Evolutionary conservation across 2,113 vertebrate species (phyloP), one percentile per base, ranked within the genome.

Genomic region (Hippoglossus stenolepis): DNA sequence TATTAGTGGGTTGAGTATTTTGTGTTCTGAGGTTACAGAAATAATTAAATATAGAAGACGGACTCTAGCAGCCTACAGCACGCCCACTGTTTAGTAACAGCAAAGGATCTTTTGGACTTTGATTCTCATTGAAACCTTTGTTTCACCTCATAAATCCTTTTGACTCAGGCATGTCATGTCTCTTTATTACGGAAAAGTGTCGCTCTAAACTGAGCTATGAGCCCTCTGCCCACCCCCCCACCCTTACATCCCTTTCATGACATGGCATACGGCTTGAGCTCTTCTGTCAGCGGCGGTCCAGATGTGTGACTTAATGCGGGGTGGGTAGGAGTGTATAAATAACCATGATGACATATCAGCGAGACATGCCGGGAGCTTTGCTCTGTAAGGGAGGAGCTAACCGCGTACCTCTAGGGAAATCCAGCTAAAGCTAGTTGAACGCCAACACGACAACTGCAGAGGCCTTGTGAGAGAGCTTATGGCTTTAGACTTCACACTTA

Each of bases 401-500:
- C 77, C 26, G 74, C 67, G 76, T 58, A 64, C 75, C 84, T 71
- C 74, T 11, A 61, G 54, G 71, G 83, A 77, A 85, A 75, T 75
- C 51, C 51, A 64, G 74, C 64, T 28, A 72, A 73, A 85, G 78
- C 82, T 69, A 75, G 81, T 85, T 90, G 85, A 84, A 89, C 72
- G 26, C 83, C 85, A 74, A 54, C 70, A 31, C 47, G 70, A 91
- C 92, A 92, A 91, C 88, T 90, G 85, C 80, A 69, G 82, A 71
- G 85, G 70, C 83, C 90, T 82, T 78, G 87, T 87, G 89, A 89
- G 81, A 79, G 82, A 83, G 78, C 86, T 89, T 84, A 88, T 20
- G 63, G 58, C 65, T 84, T 85, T 62, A 79, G 73, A 85, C 85
- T 90, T 90, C 84, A 89, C 89, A 86, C 89, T 89, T 90, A 85